A percentile compares a stretch with the other conserved stretches of the same genome.
Evolutionary conservation across 2,113 vertebrate genomes (phyloP).

Genomic region (Tragelaphus strepsiceros): DNA sequence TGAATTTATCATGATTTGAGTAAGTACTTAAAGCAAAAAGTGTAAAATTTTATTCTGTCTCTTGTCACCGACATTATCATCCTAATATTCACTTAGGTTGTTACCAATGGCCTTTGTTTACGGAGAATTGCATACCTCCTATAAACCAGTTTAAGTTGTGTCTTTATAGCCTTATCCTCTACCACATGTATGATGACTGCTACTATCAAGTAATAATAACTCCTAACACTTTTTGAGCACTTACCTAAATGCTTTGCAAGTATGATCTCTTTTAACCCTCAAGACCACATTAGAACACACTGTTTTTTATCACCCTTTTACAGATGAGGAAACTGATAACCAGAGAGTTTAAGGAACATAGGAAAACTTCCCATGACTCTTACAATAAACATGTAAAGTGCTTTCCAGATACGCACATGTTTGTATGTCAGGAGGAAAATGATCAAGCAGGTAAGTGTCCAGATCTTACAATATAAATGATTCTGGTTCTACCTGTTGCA

Average conservation of each 20-base stretch:
- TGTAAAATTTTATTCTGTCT: neutral
- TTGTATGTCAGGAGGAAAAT: neutral
- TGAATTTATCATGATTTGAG: neutral
- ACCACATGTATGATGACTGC: neutral
- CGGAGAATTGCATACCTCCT: neutral
- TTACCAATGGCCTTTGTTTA: neutral
- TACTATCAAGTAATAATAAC: neutral
- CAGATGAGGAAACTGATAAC: neutral
- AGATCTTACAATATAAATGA: neutral
- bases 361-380: neutral
- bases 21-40: neutral
- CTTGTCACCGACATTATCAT: neutral
- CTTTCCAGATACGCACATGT: neutral
- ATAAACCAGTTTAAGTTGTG: neutral
- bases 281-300: neutral
- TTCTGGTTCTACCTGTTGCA: neutral
- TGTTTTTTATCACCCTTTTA: neutral
- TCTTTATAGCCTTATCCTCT: neutral
- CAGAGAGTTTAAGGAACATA: neutral
- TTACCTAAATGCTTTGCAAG: neutral
- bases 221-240: neutral
- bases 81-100: neutral
- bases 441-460: neutral
- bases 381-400: neutral
- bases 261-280: neutral